Conservation (phyloP, 2,113 vertebrate species). For the Chionodraco myersi region DNA sequence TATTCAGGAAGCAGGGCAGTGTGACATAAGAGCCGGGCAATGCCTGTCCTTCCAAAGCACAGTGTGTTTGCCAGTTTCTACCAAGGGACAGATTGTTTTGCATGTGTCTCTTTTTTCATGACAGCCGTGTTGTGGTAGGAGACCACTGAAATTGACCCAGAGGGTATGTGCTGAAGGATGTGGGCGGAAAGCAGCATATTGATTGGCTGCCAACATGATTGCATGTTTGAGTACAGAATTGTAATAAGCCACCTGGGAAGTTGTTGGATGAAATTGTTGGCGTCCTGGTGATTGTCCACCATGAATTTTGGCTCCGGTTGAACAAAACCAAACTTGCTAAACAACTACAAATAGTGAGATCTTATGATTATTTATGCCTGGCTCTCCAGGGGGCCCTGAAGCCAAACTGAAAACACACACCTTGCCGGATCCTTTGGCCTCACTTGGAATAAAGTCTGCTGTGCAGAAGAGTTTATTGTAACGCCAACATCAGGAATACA, state of each 20-base stretch:
- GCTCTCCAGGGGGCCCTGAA: constrained; percentile 21
- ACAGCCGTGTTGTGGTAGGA: constrained; percentile 34
- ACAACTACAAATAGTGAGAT: constrained; percentile 36
- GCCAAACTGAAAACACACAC: constrained; percentile 53
- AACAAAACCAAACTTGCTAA: constrained; percentile 43
- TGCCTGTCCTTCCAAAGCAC: constrained; percentile 28
- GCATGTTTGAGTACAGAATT: constrained; percentile 50
- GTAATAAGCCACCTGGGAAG: constrained; percentile 49
- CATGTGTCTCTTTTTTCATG: constrained; percentile 41
- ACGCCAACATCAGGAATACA: constrained; percentile 63
- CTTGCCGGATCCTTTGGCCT: constrained; percentile 46
- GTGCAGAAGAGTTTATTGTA: constrained; percentile 44
- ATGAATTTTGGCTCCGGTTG: constrained; percentile 36
- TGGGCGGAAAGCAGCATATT: constrained; percentile 44
- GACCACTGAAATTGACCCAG: constrained; percentile 44
- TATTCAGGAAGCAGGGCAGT: constrained; percentile 30
- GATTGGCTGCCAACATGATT: constrained; percentile 57
- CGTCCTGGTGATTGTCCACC: constrained; percentile 50
- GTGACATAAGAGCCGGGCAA: constrained; percentile 30
- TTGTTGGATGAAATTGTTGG: constrained; percentile 8
- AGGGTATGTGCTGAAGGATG: constrained; percentile 25
- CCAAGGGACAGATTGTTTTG: constrained; percentile 50
- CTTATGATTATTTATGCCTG: constrained; percentile 54
- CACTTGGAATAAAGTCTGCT: constrained; percentile 36
- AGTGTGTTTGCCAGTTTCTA: constrained; percentile 37